Evolutionary conservation across 2,797 vertebrate species (phyloP), one percentile per base, ranked within the genome.

Genomic region (Molossus alvarezi): DNA sequence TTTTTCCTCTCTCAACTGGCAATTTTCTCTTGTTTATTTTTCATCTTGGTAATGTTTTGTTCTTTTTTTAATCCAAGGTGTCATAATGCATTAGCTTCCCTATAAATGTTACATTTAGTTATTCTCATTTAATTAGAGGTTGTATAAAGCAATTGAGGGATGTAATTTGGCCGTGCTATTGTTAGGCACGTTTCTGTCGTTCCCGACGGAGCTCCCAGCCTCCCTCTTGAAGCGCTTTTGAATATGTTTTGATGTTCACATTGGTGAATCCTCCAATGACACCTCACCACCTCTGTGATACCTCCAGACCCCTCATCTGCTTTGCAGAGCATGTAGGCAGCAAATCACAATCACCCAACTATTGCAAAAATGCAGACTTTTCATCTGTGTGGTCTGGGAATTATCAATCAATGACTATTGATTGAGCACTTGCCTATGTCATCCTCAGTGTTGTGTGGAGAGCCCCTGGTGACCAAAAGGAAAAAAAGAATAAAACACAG

Each of bases 1-100:
- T 90, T 65, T 82, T 64, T 37, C 9, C 23, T 75, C 55, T 85
- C 73, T 93, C 48, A 75, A 75, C 3, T 62, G 29, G 9, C 41
- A 57, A n/a, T 86, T 77, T 81, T 75, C 8, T 88, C 21, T 11
- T 81, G 10, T 23, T 57, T 81, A 27, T 51, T 73, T 88, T 48
- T 94, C 27, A 17, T 82, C 71, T 69, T 91, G 82, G 65, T 7
- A 17, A 10, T 67, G 13, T 76, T 95, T 89, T 69, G 7, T 62
- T 94, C 29, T 82, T 90, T 82, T 48, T 55, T 57, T 9, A 90
- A 80, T 45, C 17, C 41, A 65, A 57, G 14, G 33, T 20, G 4
- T 53, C 62, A 25, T 11, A 73, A 65, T 33, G 15, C 73, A 60
- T 82, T 62, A 80, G 27, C 17, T n/a, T 76, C 25, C 15, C 14